Conservation (phyloP, 2,888 invertebrate species). For the Pollenia amentaria region DNA sequence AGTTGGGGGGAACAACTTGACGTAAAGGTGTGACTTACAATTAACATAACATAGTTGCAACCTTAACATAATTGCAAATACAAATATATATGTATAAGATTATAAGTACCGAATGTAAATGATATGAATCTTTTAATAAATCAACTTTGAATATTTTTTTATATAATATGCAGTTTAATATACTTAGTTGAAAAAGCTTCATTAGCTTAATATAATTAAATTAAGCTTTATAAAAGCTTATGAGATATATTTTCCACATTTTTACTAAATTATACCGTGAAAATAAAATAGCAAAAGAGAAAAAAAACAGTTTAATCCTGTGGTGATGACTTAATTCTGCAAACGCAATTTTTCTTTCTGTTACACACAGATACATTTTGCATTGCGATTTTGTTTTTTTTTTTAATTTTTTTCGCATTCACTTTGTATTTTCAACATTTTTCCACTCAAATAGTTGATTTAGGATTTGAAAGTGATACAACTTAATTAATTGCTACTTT, state of each 20-base stretch:
- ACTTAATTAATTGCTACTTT: conserved; percentile 74
- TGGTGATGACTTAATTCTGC: conserved; percentile 67
- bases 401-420: conserved; percentile 6
- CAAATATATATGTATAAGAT: no score
- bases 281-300: conserved; percentile 36
- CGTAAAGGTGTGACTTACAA: no score
- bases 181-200: no score
- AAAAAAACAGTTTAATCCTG: conserved; percentile 56
- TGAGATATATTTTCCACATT: background rate
- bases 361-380: conserved; percentile 15
- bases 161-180: no score
- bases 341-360: conserved; percentile 54
- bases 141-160: no score
- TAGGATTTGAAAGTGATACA: conserved; percentile 72
- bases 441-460: conserved; percentile 70
- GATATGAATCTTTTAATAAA: no score
- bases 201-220: background rate
- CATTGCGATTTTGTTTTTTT: background rate
- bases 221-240: background rate
- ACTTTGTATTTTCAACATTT: conserved; percentile 44
- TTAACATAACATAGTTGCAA: no score
- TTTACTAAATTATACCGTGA: conserved; percentile 13
- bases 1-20: no score
- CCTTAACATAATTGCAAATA: no score
- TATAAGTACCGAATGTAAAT: no score